A percentile compares a stretch with the other conserved stretches of the same genome.
Conservation (phyloP, 2,797 vertebrate genomes). For the Falco biarmicus region DNA sequence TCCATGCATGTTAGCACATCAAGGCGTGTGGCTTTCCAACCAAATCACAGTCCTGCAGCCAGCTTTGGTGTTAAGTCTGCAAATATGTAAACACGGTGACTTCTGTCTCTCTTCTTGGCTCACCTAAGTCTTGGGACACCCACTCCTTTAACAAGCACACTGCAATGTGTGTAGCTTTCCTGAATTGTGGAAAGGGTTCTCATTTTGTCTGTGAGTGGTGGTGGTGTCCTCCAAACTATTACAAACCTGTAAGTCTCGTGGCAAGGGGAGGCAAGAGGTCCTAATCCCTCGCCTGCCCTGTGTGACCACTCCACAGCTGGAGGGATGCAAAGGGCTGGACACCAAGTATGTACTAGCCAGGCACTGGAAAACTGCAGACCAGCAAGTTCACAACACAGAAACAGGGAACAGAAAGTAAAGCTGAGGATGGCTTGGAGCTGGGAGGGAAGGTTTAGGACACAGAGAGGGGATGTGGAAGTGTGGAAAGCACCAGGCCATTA, state of each 20-base stretch:
- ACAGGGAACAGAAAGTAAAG: background rate
- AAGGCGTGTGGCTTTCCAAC: accelerated
- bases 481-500: background rate
- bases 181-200: background rate
- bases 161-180: background rate
- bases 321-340: background rate
- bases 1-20: accelerated
- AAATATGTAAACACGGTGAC: background rate
- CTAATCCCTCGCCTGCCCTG: background rate
- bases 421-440: background rate
- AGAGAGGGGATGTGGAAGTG: background rate
- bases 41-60: background rate
- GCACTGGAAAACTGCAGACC: background rate
- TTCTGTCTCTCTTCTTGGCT: background rate
- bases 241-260: background rate
- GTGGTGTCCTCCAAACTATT: background rate
- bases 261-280: background rate
- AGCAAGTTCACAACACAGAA: background rate
- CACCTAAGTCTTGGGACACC: background rate
- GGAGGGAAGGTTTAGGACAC: background rate
- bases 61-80: background rate
- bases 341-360: background rate
- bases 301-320: background rate
- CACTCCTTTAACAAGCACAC: background rate
- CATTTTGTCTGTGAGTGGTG: background rate